Percentiles rank a stretch among this genome's conserved stretches.
Conservation (phyloP, 2,888 invertebrate species). For the Prostheceraeus crozeri region DNA sequence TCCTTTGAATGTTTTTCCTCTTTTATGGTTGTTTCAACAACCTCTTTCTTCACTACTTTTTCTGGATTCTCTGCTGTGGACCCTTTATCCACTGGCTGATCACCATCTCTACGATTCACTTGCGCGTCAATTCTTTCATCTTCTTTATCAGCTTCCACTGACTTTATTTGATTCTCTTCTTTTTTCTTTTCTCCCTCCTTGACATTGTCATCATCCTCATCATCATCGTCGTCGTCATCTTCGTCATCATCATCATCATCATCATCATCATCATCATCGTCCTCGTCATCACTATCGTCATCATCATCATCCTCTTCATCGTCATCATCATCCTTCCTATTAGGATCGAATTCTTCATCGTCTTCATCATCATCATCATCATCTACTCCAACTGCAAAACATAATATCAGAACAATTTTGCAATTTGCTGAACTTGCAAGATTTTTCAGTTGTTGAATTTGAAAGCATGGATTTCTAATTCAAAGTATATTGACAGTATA, state of each 20-base stretch:
- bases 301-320: conserved; percentile 39
- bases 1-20: background rate
- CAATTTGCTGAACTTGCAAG: no score
- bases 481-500: no score
- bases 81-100: background rate
- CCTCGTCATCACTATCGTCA: conserved; percentile 41
- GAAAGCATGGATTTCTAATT: no score
- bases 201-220: no score
- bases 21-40: background rate
- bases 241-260: conserved; percentile 58
- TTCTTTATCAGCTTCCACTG: background rate
- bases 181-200: conserved; percentile 31
- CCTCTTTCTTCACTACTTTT: background rate
- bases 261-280: conserved; percentile 61
- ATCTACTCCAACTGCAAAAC: no score
- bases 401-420: no score
- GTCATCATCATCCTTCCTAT: background rate
- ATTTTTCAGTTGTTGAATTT: no score
- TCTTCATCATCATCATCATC: no score
- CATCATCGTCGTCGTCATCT: conserved; percentile 40
- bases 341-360: no score
- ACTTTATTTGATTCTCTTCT: no score
- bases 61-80: background rate
- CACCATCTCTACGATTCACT: background rate
- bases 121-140: background rate